Evolutionary conservation across 2,797 vertebrate genomes (phyloP).

Genomic region (Anomalospiza imberbis): DNA sequence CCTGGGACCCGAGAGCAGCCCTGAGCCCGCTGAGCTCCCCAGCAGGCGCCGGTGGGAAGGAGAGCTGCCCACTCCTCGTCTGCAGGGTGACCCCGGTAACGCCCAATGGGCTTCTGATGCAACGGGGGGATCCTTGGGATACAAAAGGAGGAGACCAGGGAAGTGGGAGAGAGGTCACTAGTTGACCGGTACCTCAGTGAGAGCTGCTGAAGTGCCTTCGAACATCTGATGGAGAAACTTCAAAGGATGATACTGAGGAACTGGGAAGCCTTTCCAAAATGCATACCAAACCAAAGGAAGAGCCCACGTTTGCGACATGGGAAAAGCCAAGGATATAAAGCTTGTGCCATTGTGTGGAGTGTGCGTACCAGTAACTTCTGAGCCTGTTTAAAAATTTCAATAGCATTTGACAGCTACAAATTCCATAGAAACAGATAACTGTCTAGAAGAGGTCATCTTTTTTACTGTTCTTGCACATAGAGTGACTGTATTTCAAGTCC

Average conservation of each 20-base stretch:
- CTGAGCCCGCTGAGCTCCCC: background rate
- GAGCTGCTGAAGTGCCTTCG: background rate
- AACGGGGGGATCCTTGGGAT: background rate
- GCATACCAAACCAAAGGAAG: fast-evolving
- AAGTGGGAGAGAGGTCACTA: background rate
- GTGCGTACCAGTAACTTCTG: background rate
- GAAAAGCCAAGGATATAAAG: background rate
- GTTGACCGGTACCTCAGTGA: fast-evolving
- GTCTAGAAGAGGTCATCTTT: background rate
- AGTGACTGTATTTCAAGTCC: fast-evolving
- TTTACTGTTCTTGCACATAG: background rate
- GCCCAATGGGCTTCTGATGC: background rate
- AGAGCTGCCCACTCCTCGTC: background rate
- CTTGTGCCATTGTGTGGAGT: background rate
- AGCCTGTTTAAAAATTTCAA: background rate
- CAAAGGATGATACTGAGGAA: background rate
- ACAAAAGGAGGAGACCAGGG: background rate
- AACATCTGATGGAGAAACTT: background rate
- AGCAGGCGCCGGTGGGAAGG: background rate
- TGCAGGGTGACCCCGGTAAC: background rate
- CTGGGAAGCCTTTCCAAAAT: background rate
- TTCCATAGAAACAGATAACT: background rate
- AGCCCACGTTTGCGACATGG: fast-evolving
- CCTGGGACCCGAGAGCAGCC: background rate
- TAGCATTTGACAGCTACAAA: background rate